phyloP scores from a whole-genome alignment of 92 coral and sea anemone genomes.

The Ricordea florida region DNA sequence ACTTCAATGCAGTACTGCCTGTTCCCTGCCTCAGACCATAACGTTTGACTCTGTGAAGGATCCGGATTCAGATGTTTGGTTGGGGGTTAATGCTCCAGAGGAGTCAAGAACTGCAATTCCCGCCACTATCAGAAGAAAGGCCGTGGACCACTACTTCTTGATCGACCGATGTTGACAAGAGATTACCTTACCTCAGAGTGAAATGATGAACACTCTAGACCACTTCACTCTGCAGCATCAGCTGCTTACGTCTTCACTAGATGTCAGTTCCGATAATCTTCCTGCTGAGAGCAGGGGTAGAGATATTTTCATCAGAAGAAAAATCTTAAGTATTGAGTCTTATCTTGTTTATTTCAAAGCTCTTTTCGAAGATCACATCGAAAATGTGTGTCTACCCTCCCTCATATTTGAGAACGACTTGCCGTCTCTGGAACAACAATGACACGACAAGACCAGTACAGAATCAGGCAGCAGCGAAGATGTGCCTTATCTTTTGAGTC shows the following conservation, averaged over 20 bases:
- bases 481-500: neutral
- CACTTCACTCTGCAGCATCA: constrained; percentile 7
- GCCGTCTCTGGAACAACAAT: neutral
- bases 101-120: neutral
- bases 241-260: neutral
- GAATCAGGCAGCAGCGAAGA: no score
- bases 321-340: neutral
- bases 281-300: neutral
- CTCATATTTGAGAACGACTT: neutral
- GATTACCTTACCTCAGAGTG: neutral
- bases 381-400: neutral
- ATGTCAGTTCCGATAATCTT: neutral
- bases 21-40: neutral
- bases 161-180: constrained; percentile 20
- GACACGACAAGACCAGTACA: neutral
- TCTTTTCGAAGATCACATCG: neutral
- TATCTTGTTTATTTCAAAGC: neutral
- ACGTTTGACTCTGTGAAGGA: neutral
- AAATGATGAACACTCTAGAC: constrained; percentile 19
- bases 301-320: neutral
- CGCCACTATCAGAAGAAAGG: constrained; percentile 3
- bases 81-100: no score
- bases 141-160: constrained; percentile 31
- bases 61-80: neutral
- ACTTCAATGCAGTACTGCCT: neutral